Evolutionary conservation across 2,113 vertebrate species (phyloP).

Genomic region (Cyphomyrus plagiostoma): DNA sequence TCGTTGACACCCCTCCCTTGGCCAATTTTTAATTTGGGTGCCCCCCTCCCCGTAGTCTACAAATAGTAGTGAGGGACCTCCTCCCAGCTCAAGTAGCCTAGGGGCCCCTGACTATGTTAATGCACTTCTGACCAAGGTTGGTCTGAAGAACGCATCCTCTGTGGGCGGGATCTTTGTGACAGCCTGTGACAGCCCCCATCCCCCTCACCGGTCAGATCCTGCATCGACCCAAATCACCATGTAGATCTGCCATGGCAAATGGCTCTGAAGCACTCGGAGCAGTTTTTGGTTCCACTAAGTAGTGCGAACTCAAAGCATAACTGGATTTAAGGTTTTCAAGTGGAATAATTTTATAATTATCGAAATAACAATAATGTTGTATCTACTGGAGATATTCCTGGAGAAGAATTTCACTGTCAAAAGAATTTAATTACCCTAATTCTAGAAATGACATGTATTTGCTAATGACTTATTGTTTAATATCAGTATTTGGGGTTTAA

Average conservation of each 20-base stretch:
- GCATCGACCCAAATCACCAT: constrained; percentile 34
- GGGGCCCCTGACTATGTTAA: neutral
- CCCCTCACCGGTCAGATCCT: constrained; percentile 26
- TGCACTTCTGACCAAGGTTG: neutral
- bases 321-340: neutral
- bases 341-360: constrained; percentile 2
- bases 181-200: neutral
- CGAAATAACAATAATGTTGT: neutral
- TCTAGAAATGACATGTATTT: neutral
- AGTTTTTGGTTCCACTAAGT: neutral
- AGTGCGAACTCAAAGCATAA: neutral
- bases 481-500: neutral
- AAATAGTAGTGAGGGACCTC: constrained; percentile 24
- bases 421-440: neutral
- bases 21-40: neutral
- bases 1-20: neutral
- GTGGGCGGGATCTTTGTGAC: neutral
- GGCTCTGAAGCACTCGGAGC: neutral
- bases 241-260: constrained; percentile 23
- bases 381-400: neutral
- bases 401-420: constrained; percentile 1
- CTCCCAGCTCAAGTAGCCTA: neutral
- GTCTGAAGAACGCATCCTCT: neutral
- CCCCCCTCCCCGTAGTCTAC: constrained; percentile 28
- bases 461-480: neutral